phyloP scores from a whole-genome alignment of 1,140 invertebrate species.

The Sycobia sp. region DNA sequence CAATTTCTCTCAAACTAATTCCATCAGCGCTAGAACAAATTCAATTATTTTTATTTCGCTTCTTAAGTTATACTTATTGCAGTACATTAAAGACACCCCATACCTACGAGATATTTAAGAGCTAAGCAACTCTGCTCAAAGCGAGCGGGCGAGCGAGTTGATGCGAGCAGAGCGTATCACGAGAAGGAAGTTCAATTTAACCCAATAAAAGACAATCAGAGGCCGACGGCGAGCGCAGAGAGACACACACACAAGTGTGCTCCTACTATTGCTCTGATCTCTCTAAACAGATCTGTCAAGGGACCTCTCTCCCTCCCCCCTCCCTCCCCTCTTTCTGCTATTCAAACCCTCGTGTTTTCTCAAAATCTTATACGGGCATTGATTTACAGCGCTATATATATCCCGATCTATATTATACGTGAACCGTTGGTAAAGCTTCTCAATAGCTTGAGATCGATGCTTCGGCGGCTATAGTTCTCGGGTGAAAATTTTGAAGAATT shows the following conservation, averaged over 20 bases:
- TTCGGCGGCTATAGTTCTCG: too few relatives aligned
- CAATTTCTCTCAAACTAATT: too few relatives aligned
- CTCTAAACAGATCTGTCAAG: conserved; percentile 49
- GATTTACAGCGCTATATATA: conserved; percentile 4
- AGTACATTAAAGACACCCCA: conserved; percentile 56
- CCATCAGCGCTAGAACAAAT: conserved; percentile 21
- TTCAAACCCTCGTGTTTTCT: conserved; percentile 39
- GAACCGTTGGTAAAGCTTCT: too few relatives aligned
- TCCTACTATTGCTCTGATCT: conserved; percentile 50
- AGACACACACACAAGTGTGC: conserved; percentile 18
- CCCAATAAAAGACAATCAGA: conserved; percentile 64
- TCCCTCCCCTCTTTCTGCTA: too few relatives aligned
- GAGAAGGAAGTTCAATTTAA: conserved; percentile 65
- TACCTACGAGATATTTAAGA: conserved; percentile 58
- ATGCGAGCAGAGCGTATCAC: conserved; percentile 62
- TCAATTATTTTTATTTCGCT: conserved; percentile 28
- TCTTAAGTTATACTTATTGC: conserved; percentile 36
- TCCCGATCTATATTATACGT: too few relatives aligned
- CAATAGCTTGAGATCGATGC: too few relatives aligned
- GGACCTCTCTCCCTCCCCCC: too few relatives aligned
- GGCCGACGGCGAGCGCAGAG: conserved; percentile 54
- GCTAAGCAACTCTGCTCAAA: conserved; percentile 57
- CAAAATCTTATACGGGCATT: conserved; percentile 11
- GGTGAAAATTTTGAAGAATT: too few relatives aligned
- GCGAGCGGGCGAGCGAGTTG: conserved; percentile 60